These are phyloP conservation scores for Drosophila neonasuta DNA, from an alignment of 2,888 invertebrate species.

Conservation along the genomic window DNA sequence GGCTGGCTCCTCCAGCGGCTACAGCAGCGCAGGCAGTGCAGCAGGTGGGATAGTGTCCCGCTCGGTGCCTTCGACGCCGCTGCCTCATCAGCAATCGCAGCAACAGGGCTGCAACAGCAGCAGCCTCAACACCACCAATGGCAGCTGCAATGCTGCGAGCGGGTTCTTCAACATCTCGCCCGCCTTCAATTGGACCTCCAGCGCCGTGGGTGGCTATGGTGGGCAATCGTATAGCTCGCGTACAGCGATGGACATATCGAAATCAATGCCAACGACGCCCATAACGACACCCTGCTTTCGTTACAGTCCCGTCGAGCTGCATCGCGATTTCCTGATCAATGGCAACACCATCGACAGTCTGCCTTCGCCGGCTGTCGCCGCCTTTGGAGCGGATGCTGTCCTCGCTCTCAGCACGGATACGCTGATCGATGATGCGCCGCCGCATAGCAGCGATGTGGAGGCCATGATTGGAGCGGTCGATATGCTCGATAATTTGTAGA, in stretches of 20 bases:
- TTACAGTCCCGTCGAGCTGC: constrained; percentile 83
- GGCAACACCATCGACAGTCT: constrained; percentile 84
- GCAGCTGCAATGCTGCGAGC: constrained; percentile 43
- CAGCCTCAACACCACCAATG: constrained; percentile 33
- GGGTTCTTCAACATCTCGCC: constrained; percentile 60
- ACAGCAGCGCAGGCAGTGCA: constrained; percentile 75
- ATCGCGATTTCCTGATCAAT: constrained; percentile 85
- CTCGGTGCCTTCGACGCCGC: constrained; percentile 87
- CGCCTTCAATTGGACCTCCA: constrained; percentile 52
- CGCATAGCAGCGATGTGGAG: constrained; percentile 71
- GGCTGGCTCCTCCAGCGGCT: constrained; percentile 79
- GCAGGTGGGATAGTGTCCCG: constrained; percentile 83
- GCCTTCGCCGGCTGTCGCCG: constrained; percentile 66
- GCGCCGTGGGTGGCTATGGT: constrained; percentile 34
- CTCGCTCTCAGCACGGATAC: constrained; percentile 58
- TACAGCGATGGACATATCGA: constrained; percentile 84
- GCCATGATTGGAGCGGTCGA: constrained; percentile 80
- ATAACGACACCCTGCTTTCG: constrained; percentile 84
- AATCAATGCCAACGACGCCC: constrained; percentile 91
- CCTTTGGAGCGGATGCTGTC: constrained; percentile 44
- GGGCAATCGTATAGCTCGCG: constrained; percentile 55
- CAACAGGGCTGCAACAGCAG: constrained; percentile 37
- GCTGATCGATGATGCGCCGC: constrained; percentile 67
- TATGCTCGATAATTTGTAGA: constrained; percentile 81
- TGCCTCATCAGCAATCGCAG: constrained; percentile 82